Evolutionary conservation across 2,113 vertebrate genomes (phyloP).

Genomic region (Halcyon senegalensis): DNA sequence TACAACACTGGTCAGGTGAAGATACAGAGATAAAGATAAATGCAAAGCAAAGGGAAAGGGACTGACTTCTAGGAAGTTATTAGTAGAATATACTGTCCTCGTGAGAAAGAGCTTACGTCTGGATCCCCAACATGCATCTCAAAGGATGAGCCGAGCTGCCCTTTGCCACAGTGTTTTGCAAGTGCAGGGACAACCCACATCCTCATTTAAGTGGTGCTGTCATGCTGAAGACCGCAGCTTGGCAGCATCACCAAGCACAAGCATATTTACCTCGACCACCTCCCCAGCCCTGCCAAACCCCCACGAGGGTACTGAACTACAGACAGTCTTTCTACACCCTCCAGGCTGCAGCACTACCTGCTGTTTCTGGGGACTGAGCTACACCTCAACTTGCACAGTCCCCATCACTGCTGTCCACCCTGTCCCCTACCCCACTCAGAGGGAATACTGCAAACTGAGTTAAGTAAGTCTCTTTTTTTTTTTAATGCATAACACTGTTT

Average conservation of each 20-base stretch:
- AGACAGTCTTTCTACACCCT: background rate
- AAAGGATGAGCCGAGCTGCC: accelerated
- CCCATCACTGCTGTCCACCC: background rate
- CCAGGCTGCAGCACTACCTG: accelerated
- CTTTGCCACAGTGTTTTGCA: background rate
- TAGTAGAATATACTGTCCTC: background rate
- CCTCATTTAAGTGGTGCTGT: accelerated
- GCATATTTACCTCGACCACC: background rate
- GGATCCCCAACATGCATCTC: accelerated
- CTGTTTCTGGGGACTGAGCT: background rate
- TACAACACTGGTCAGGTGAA: background rate
- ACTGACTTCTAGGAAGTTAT: background rate
- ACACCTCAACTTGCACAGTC: background rate
- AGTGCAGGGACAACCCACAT: background rate
- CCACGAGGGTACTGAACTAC: accelerated
- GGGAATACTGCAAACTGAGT: background rate
- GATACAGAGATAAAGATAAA: background rate
- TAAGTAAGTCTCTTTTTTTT: background rate
- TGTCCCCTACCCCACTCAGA: background rate
- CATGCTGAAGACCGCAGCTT: background rate
- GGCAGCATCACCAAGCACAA: background rate
- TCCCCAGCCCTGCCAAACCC: background rate
- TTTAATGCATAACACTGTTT: background rate
- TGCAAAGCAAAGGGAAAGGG: background rate
- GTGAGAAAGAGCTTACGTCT: background rate